Evolutionary conservation across 2,797 vertebrate species (phyloP), one percentile per base, ranked within the genome.

Genomic region (Synanceia verrucosa): DNA sequence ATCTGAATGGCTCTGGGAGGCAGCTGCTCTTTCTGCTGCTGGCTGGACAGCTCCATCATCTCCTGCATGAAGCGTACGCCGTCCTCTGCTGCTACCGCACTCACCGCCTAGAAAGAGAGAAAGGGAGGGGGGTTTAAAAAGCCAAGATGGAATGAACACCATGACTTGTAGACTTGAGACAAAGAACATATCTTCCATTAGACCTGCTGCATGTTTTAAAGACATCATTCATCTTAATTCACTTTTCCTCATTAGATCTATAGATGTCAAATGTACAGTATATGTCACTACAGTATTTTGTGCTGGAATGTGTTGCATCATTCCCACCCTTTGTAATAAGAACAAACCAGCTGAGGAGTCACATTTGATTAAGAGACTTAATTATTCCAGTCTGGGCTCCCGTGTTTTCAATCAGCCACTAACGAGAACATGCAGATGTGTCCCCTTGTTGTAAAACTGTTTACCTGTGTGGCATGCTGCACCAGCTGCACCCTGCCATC

Each of bases 21-120:
- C 3, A 99, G 95, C 93, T 99, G 98, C 79, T 99, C 98, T 61
- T 99, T 99, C 75, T 99, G 98, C 62, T 99, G 98, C 90, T 99
- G 98, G 89, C 97, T 99, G 77, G 98, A 99, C 53, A 99, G 90
- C 76, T 99, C 98, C 92, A 99, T 99, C 98, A 99, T 99, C 85
- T 99, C 98, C 91, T 99, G 98, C 98, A 99, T 99, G 92, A 99
- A 99, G 34, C 98, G 94, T 78, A 99, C 91, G 1, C 98, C 98
- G 6, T 99, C 98, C 87, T 99, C 98, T 3, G 98, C 97, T 48
- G 98, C 97, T 3, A 98, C 91, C 0, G 97, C 95, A 69, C 97
- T 99, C 70, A 97, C 95, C 41, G 98, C 98, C 98, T 99, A 64
- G 9, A 16, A 6, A 44, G 4, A 23, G 10, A 11, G 11, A 7